These are phyloP conservation scores for Drosophila ezoana DNA, from an alignment of 2,888 invertebrate species.

Conservation along the genomic window DNA sequence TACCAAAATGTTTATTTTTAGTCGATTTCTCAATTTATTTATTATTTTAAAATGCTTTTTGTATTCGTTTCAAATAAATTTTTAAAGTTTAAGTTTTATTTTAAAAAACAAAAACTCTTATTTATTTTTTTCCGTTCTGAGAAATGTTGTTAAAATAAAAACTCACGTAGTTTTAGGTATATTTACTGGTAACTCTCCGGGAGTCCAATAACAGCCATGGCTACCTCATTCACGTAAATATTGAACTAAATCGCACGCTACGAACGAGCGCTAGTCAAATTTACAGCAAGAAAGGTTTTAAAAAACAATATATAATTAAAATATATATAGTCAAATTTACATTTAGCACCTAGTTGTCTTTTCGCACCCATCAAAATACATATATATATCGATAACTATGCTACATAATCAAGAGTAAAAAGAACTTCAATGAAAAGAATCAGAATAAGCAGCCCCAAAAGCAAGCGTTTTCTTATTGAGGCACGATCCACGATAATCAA, in stretches of 20 bases:
- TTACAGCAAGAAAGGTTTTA: slow-evolving; percentile 41
- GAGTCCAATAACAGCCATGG: slow-evolving; percentile 70
- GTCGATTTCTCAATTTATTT: slow-evolving; percentile 63
- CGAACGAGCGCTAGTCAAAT: slow-evolving; percentile 54
- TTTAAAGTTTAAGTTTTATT: slow-evolving; percentile 39
- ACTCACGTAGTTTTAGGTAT: slow-evolving; percentile 1
- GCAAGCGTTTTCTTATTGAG: slow-evolving; percentile 30
- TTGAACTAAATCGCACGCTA: slow-evolving; percentile 34
- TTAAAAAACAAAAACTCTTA: slow-evolving; percentile 10
- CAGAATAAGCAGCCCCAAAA: slow-evolving; percentile 11
- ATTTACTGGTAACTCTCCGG: slow-evolving; percentile 6
- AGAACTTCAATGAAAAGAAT: slow-evolving; percentile 37
- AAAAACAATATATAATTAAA: not conserved
- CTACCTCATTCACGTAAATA: slow-evolving; percentile 84
- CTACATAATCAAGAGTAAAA: slow-evolving; percentile 19
- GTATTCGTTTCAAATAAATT: slow-evolving; percentile 62
- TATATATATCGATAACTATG: slow-evolving; percentile 28
- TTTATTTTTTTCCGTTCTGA: not conserved
- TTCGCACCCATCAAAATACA: slow-evolving; percentile 52
- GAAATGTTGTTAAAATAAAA: not conserved
- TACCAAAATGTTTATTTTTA: slow-evolving; percentile 63
- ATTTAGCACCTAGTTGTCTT: slow-evolving; percentile 63
- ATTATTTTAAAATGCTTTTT: slow-evolving; percentile 56
- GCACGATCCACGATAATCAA: slow-evolving; percentile 59
- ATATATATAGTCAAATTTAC: slow-evolving; percentile 35